phyloP scores from a whole-genome alignment of 2,797 vertebrate species.

The Bovichtus variegatus region DNA sequence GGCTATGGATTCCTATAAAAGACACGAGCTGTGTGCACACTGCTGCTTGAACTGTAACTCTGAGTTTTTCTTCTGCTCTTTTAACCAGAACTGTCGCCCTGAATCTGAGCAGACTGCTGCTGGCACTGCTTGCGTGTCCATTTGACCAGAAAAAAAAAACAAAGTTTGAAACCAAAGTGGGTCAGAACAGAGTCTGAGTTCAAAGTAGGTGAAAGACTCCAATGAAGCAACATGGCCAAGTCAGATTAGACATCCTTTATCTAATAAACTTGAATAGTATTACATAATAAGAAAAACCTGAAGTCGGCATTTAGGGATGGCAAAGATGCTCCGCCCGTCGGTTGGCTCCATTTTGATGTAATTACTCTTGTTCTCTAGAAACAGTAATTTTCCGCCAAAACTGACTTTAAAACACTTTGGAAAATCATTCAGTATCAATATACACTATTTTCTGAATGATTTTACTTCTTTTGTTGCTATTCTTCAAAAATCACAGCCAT shows the following conservation, averaged over 20 bases:
- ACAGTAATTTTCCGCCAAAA: background rate
- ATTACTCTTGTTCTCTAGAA: background rate
- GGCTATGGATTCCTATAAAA: conserved; percentile 30
- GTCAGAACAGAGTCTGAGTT: background rate
- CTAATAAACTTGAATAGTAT: background rate
- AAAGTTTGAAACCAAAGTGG: background rate
- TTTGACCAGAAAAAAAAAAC: no score
- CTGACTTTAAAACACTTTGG: background rate
- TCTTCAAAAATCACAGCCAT: background rate
- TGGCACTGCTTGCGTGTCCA: background rate
- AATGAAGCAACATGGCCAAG: background rate
- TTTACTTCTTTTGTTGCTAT: background rate
- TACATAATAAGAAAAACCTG: no score
- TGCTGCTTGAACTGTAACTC: background rate
- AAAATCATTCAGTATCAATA: background rate
- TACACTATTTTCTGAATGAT: no score
- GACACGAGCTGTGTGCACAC: background rate
- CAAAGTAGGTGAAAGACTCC: background rate
- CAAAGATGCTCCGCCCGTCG: no score
- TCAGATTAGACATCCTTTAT: background rate
- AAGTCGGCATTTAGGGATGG: no score
- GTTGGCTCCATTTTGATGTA: no score
- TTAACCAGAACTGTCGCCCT: background rate
- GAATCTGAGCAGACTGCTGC: background rate
- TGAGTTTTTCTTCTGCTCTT: background rate